Evolutionary conservation across 2,113 vertebrate genomes (phyloP), one percentile per base, ranked within the genome.

Genomic region (Calidris pygmaea): DNA sequence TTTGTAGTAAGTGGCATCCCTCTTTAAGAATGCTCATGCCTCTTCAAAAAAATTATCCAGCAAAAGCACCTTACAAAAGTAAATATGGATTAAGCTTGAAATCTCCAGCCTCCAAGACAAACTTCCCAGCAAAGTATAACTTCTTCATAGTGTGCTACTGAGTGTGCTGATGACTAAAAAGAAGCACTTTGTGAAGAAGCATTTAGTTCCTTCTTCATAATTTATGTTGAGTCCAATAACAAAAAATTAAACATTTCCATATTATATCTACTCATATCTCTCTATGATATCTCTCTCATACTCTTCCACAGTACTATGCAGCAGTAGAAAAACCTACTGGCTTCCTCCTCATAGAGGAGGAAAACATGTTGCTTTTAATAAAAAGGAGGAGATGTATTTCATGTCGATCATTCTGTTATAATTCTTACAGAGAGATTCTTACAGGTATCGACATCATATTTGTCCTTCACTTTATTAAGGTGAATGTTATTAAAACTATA

Each of bases 261-360:
- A 1, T 41, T 34, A 5, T 0, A 0, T 37, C 21, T 77, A 3
- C 14, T 74, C 9, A 2, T 10, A 7, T 4, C 34, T 56, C 16
- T 79, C 9, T 53, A 12, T 26, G n/a, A n/a, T n/a, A n/a, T n/a
- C n/a, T n/a, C n/a, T n/a, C n/a, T n/a, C n/a, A n/a, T n/a, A n/a
- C n/a, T n/a, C 15, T 68, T 72, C 26, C 29, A 47, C 26, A 59
- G 37, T 13, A 29, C 32, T 32, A 14, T 50, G 32, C 20, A 90
- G n/a, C 14, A 26, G 41, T 52, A 30, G 35, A 85, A 91, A 91
- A 83, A 32, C 0, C 1, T 22, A 32, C 22, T 32, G 26, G 16
- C 11, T 85, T 0, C 30, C 74, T 89, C 12, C 7, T 52, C 7
- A 16, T 39, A 35, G 43, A 15, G 50, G 39, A 62, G 30, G 50